Conservation (phyloP, 2,797 vertebrate species). For the Tenualosa thibaudeaui region DNA sequence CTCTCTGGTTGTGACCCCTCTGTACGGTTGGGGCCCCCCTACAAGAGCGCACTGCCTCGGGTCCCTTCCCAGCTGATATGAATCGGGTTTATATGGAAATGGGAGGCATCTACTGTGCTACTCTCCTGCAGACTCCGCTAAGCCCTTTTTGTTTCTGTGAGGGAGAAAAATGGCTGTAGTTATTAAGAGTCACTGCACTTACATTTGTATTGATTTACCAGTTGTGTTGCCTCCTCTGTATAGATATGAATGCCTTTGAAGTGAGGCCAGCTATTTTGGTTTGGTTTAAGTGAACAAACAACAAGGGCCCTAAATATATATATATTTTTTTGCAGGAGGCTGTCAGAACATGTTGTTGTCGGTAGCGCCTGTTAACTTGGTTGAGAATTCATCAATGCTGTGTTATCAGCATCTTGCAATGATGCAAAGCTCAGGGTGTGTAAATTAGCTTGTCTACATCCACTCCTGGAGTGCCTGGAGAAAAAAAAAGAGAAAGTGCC, state of each 20-base stretch:
- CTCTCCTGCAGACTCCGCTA: not conserved
- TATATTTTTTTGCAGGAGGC: not conserved
- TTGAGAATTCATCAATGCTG: not conserved
- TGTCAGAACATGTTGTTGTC: not conserved
- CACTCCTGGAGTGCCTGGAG: not conserved
- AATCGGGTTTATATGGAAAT: not conserved
- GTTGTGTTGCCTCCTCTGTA: not conserved
- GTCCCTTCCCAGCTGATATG: not conserved
- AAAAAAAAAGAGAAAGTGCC: not conserved
- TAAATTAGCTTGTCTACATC: constrained; percentile 5
- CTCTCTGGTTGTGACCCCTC: not conserved
- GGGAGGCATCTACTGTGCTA: not conserved
- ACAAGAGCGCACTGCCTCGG: not conserved
- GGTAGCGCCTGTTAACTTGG: not conserved
- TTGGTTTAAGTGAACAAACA: not conserved
- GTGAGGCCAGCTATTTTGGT: not conserved
- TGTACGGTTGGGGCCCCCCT: not conserved
- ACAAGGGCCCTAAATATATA: not conserved
- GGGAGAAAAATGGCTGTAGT: not conserved
- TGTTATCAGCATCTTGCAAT: not conserved
- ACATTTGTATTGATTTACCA: constrained; percentile 13
- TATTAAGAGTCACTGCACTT: not conserved
- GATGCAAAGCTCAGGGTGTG: not conserved
- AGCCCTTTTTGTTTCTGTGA: not conserved
- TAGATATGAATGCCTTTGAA: constrained; percentile 8